These are phyloP conservation scores for Rhinolophus ferrumequinum DNA, from an alignment of 2,113 vertebrate species.

Conservation along the genomic window DNA sequence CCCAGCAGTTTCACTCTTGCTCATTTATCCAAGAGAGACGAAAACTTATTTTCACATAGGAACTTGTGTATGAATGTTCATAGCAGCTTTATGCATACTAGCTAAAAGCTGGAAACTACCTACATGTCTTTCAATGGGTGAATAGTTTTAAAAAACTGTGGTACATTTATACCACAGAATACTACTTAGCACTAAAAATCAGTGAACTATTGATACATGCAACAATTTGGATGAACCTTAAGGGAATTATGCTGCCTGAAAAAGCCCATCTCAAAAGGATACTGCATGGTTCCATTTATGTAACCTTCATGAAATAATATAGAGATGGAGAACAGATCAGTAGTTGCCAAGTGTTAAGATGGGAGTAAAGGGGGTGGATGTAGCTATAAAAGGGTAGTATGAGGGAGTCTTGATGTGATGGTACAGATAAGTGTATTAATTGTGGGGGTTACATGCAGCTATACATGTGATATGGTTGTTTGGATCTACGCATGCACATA, in stretches of 20 bases:
- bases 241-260: neutral
- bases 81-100: neutral
- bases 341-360: neutral
- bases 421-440: neutral
- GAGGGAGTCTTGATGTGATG: neutral
- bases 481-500: neutral
- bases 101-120: neutral
- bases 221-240: neutral
- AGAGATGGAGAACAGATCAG: neutral
- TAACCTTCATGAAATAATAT: neutral
- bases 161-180: neutral
- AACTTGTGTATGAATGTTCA: neutral
- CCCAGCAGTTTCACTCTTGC: neutral
- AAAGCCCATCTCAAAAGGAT: slow-evolving; percentile 10
- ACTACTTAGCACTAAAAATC: neutral
- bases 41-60: neutral
- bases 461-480: neutral
- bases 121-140: neutral
- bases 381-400: neutral
- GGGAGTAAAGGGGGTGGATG: neutral
- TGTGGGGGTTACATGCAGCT: neutral
- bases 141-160: neutral
- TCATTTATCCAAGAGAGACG: neutral
- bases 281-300: neutral
- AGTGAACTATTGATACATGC: neutral